Conservation (phyloP, 2,888 invertebrate species). For the Prenolepis imparis region DNA sequence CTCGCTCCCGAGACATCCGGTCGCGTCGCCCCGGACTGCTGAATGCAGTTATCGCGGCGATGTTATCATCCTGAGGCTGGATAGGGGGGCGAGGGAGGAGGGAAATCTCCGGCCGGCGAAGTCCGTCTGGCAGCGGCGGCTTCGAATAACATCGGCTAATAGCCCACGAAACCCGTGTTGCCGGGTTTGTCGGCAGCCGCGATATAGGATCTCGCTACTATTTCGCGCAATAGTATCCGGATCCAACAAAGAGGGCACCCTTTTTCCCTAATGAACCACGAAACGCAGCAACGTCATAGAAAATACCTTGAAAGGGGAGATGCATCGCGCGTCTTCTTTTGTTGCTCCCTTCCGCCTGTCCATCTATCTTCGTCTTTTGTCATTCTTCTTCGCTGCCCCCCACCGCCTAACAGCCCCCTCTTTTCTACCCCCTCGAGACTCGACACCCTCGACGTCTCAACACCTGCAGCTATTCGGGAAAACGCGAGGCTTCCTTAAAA, state of each 20-base stretch:
- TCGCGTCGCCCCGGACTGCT: constrained; percentile 28
- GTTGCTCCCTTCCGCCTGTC: constrained; percentile 59
- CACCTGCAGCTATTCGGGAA: constrained; percentile 1
- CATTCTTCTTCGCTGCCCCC: constrained; percentile 33
- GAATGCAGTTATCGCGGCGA: constrained; percentile 52
- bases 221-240: constrained; percentile 72
- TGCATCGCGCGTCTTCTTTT: constrained; percentile 68
- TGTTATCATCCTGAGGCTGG: constrained; percentile 42
- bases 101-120: constrained; percentile 58
- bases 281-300: constrained; percentile 78
- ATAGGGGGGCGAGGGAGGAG: background rate
- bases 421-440: constrained; percentile 34
- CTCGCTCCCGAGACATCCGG: constrained; percentile 44
- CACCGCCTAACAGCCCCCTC: constrained; percentile 36
- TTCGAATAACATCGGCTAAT: constrained; percentile 73
- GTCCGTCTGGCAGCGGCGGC: constrained; percentile 60
- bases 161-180: constrained; percentile 68
- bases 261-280: constrained; percentile 79
- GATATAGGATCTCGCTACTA: constrained; percentile 69
- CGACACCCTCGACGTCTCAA: constrained; percentile 5
- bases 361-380: constrained; percentile 48
- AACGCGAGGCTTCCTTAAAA: constrained; percentile 30
- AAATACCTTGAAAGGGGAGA: constrained; percentile 76
- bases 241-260: constrained; percentile 75
- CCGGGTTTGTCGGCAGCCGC: constrained; percentile 42